A percentile compares a stretch with the other conserved stretches of the same genome.
Evolutionary conservation across 92 coral and sea anemone species (phyloP).

Genomic region (Parazoanthus atlanticus): DNA sequence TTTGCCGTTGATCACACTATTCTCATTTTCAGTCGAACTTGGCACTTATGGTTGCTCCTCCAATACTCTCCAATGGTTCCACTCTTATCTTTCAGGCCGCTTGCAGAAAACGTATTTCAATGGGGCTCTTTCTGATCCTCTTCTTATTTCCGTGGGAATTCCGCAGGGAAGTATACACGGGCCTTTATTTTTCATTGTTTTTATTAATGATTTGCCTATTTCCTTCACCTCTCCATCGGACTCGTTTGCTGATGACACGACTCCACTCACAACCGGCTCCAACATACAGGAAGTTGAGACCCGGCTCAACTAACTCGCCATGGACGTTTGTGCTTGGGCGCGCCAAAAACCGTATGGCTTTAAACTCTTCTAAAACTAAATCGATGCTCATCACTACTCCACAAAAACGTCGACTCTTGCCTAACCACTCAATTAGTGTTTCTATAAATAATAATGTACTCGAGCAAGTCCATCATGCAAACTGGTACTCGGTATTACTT

Average conservation of each 20-base stretch:
- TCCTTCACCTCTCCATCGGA: conserved; percentile 25
- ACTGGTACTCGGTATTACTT: no score
- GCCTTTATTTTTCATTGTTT: conserved; percentile 48
- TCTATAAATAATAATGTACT: not conserved
- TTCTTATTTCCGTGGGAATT: conserved; percentile 56
- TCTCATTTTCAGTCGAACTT: conserved; percentile 44
- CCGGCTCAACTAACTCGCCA: no score
- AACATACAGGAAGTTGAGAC: conserved; percentile 18
- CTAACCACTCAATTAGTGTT: not conserved
- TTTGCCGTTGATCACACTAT: conserved; percentile 53
- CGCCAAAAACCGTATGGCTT: no score
- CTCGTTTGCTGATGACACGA: conserved; percentile 56
- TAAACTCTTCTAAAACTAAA: no score
- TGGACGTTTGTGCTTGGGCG: no score
- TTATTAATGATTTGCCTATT: conserved; percentile 49
- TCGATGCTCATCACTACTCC: conserved; percentile 39
- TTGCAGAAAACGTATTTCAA: conserved; percentile 47
- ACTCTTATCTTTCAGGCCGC: conserved; percentile 52
- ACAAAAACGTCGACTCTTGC: conserved; percentile 29
- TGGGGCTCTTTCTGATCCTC: conserved; percentile 45
- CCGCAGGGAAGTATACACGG: conserved; percentile 64
- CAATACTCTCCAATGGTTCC: conserved; percentile 35
- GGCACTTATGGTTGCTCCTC: conserved; percentile 47
- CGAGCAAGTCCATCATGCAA: conserved; percentile 16
- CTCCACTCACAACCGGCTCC: conserved; percentile 40